phyloP scores from a whole-genome alignment of 2,888 invertebrate genomes.

The Dusona sp. region DNA sequence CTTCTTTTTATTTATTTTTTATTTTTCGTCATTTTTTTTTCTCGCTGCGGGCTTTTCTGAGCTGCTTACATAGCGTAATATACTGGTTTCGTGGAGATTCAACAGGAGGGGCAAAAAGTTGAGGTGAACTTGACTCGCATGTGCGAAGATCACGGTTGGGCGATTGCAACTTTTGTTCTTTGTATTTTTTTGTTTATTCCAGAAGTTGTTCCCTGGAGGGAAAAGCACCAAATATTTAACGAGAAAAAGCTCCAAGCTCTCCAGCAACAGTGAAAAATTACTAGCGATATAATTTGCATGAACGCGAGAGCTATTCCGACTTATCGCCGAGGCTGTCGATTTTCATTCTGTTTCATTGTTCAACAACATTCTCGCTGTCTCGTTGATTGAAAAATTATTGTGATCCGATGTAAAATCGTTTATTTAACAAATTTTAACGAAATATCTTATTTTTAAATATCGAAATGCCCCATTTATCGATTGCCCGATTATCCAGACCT shows the following conservation, averaged over 20 bases:
- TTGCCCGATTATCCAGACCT: too few relatives aligned
- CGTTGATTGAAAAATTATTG: neutral
- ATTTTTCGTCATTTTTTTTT: conserved; percentile 5
- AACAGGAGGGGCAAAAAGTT: conserved; percentile 13
- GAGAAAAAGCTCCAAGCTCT: neutral
- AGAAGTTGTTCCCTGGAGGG: neutral
- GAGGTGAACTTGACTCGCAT: conserved; percentile 10
- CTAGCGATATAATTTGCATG: neutral
- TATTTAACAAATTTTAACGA: neutral
- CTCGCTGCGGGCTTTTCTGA: neutral
- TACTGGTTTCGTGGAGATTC: conserved; percentile 15
- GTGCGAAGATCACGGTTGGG: conserved; percentile 29
- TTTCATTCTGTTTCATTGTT: neutral
- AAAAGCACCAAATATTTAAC: neutral
- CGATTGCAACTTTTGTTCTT: conserved; percentile 7
- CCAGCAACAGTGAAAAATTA: neutral
- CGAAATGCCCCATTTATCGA: too few relatives aligned
- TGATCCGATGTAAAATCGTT: neutral
- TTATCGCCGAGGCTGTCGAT: neutral
- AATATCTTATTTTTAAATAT: too few relatives aligned
- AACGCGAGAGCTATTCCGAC: neutral
- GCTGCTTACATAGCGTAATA: conserved; percentile 19
- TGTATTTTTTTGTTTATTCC: neutral
- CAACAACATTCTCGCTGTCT: neutral
- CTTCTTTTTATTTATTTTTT: conserved; percentile 29